A percentile compares a stretch with the other conserved stretches of the same genome.
Evolutionary conservation across 2,113 vertebrate genomes (phyloP).

Genomic region (Notarius quadriscutis): DNA sequence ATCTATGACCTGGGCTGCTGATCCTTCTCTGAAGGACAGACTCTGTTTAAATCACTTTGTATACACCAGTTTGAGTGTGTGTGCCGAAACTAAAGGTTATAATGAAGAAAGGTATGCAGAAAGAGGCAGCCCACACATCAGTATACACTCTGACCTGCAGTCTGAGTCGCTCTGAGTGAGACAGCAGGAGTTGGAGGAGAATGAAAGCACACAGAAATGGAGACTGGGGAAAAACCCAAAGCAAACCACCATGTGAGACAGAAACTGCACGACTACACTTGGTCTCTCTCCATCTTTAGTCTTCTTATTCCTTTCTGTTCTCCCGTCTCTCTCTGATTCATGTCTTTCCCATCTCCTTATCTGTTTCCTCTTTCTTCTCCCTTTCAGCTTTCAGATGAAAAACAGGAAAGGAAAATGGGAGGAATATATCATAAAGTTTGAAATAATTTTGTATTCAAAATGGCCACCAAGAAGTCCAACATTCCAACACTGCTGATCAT

Average conservation of each 20-base stretch:
- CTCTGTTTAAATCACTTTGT: neutral
- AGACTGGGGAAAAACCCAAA: constrained; percentile 15
- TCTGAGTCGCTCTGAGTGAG: neutral
- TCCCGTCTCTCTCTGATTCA: neutral
- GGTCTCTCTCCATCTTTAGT: neutral
- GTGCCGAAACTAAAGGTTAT: constrained; percentile 4
- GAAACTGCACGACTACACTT: constrained; percentile 8
- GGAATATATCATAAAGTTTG: neutral
- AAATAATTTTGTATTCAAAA: constrained; percentile 34
- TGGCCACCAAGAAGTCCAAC: constrained; percentile 49
- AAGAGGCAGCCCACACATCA: neutral
- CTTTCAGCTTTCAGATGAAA: neutral
- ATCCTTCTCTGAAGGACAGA: neutral
- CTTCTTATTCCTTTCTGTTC: neutral
- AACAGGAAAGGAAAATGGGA: constrained; percentile 25
- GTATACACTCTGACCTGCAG: neutral
- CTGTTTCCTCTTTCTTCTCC: neutral
- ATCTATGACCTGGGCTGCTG: neutral
- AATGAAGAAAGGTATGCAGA: neutral
- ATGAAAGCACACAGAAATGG: neutral
- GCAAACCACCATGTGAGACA: neutral
- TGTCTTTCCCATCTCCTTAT: neutral
- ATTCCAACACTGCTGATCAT: constrained; percentile 60
- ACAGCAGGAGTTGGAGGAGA: constrained; percentile 9
- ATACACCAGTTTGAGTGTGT: neutral